Evolutionary conservation across 1,140 invertebrate species (phyloP), one percentile per base, ranked within the genome.

Genomic region (Cyclina sinensis): DNA sequence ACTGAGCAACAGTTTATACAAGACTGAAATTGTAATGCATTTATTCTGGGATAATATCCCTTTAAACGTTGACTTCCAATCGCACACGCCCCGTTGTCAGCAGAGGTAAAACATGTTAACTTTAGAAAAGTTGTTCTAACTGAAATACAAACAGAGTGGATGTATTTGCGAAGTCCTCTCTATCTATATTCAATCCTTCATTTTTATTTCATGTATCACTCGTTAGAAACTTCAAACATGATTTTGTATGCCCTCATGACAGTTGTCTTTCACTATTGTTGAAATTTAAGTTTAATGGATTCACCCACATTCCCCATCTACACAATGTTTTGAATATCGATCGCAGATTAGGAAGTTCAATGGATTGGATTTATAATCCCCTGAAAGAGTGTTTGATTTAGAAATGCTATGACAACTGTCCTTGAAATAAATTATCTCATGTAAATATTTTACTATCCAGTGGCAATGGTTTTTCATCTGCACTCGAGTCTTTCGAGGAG

Each of bases 301-400:
- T 78, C 24, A 48, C 84, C 24, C 51, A n/a, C 7, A 80, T 43
- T 46, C 39, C 16, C 86, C 86, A 87, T 87, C 86, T 35, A 46
- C 74, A 54, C 70, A 87, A 70, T 74, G 79, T 35, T 76, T 86
- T 32, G 68, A 76, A 57, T 86, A 48, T 76, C 74, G 74, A 46
- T 85, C 39, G 62, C 84, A 86, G 37, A 78, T 76, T 51, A 54
- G 24, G 57, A 78, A 86, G 62, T 86, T 51, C 76, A 87, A 87
- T 70, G 74, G 86, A 81, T 87, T 87, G 80, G 57, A 79, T 51
- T 80, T 87, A 80, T 87, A 87, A 70, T 87, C 86, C 18, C 86
- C 86, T 1, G 86, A 87, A 16, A 87, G 24, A 57, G 86, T 76
- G 39, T 79, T 87, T 87, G 86, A 87, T 80, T 80, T 30, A 87